These are phyloP conservation scores for Lysiphlebus fabarum DNA, from an alignment of 1,140 invertebrate genomes.

Conservation along the genomic window DNA sequence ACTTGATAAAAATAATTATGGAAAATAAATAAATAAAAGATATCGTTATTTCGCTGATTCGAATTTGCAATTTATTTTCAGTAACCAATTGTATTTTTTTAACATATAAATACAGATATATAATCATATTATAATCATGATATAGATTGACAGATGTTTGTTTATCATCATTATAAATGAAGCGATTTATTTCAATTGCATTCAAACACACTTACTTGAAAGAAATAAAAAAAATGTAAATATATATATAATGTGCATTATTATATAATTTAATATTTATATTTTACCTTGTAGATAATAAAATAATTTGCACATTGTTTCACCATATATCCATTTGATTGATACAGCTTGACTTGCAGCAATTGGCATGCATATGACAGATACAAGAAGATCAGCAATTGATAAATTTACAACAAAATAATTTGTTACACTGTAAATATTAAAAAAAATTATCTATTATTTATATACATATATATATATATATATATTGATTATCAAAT, in stretches of 20 bases:
- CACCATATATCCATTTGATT: slow-evolving; percentile 67
- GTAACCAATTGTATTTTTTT: neutral
- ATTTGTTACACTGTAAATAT: slow-evolving; percentile 76
- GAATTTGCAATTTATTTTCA: slow-evolving; percentile 5
- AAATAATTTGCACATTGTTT: slow-evolving; percentile 69
- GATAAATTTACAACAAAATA: slow-evolving; percentile 88
- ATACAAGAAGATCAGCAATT: slow-evolving; percentile 82
- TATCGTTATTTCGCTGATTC: slow-evolving; percentile 9
- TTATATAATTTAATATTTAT: neutral
- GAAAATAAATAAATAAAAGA: neutral
- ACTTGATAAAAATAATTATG: no score
- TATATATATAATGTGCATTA: neutral
- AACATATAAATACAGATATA: no score
- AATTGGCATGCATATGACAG: slow-evolving; percentile 77
- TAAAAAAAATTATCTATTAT: neutral
- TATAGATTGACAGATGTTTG: no score
- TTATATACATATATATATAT: no score
- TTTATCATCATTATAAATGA: no score
- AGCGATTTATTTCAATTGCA: no score
- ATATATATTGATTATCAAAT: no score
- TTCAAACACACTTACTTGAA: neutral
- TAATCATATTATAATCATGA: no score
- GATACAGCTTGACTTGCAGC: slow-evolving; percentile 68
- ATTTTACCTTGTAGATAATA: slow-evolving; percentile 71
- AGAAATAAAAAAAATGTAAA: neutral